Percentiles rank a stretch among this genome's conserved stretches.
Conservation (phyloP, 1,140 invertebrate genomes). For the Homarus americanus region DNA sequence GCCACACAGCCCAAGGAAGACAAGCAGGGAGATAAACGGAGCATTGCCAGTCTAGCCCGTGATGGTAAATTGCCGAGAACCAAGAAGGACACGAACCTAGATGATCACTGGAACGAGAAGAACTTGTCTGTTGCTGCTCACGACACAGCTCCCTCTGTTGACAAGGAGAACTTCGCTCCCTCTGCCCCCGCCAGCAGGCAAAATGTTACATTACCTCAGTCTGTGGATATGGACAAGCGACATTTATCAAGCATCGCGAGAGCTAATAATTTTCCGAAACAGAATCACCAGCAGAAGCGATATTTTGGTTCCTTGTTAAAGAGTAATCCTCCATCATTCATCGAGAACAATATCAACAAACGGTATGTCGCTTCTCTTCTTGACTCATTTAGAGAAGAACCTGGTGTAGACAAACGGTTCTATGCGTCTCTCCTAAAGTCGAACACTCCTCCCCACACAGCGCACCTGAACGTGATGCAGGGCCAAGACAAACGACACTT, state of each 20-base stretch:
- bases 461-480: neutral
- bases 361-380: constrained; percentile 16
- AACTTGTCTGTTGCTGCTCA: too few species aligned
- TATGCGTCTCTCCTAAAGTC: constrained; percentile 58
- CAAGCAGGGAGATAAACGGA: constrained; percentile 11
- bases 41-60: constrained; percentile 18
- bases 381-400: neutral
- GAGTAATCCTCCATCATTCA: constrained; percentile 27
- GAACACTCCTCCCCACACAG: constrained; percentile 29
- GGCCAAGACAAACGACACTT: constrained; percentile 44
- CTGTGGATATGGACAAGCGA: constrained; percentile 36
- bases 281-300: constrained; percentile 33
- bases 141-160: neutral
- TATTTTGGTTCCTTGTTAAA: constrained; percentile 47
- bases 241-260: constrained; percentile 52
- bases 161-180: neutral
- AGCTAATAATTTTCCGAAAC: constrained; percentile 36
- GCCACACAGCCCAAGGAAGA: neutral
- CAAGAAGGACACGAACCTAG: neutral
- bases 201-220: neutral
- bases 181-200: neutral
- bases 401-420: constrained; percentile 33
- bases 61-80: constrained; percentile 1
- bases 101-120: neutral
- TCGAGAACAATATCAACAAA: neutral